These are phyloP conservation scores for Physella acuta DNA, from an alignment of 1,140 invertebrate genomes.

Conservation along the genomic window DNA sequence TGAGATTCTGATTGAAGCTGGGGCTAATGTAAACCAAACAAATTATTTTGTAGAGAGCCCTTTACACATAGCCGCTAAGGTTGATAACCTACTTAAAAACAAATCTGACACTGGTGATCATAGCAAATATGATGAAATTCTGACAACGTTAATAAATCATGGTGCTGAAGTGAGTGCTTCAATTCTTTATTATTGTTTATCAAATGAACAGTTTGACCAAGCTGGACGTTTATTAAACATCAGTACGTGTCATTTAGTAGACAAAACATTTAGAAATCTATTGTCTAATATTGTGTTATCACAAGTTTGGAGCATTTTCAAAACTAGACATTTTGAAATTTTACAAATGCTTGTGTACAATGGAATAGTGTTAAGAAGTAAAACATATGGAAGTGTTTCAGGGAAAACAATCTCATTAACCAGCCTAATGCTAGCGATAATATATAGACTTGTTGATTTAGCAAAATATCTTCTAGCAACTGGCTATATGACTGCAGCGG, in stretches of 20 bases:
- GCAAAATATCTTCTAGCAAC: not conserved
- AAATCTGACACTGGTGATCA: not conserved
- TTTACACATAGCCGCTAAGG: not conserved
- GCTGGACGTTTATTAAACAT: not conserved
- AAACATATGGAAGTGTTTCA: no score
- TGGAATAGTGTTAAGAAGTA: no score
- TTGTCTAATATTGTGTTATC: not conserved
- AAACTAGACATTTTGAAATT: not conserved
- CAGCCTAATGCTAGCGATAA: not conserved
- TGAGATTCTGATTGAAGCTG: not conserved
- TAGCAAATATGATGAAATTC: not conserved
- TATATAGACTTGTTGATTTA: not conserved
- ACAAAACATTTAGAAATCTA: not conserved
- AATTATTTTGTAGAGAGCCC: not conserved
- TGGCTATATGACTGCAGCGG: not conserved
- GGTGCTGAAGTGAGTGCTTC: not conserved
- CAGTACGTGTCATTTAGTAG: not conserved
- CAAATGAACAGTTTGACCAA: not conserved
- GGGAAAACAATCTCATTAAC: not conserved
- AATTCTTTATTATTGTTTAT: not conserved
- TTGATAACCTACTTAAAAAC: not conserved
- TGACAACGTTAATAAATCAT: not conserved
- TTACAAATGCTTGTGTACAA: not conserved
- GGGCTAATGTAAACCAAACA: no score
- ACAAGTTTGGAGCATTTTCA: not conserved